Conservation (phyloP, 1,140 invertebrate genomes). For the Drosophila bocqueti region DNA sequence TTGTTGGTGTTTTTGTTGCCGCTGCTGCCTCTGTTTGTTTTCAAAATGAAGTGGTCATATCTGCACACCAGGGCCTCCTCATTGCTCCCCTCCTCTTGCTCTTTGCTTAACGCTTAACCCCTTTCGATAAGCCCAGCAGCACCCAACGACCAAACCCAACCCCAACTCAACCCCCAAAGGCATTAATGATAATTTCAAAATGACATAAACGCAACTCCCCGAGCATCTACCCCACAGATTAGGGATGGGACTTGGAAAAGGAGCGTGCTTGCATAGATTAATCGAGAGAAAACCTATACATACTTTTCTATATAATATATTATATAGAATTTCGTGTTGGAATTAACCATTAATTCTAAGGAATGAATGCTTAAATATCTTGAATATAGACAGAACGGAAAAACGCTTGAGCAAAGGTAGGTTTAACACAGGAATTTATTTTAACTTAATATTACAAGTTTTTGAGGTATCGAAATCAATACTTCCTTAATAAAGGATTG, state of each 20-base stretch:
- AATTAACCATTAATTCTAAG: too few relatives aligned
- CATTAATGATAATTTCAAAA: constrained; percentile 81
- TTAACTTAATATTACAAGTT: too few relatives aligned
- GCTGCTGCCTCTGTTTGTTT: constrained; percentile 55
- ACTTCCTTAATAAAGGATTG: too few relatives aligned
- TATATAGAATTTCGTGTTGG: not conserved
- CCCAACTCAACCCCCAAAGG: constrained; percentile 16
- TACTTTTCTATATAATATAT: not conserved
- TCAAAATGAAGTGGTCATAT: constrained; percentile 80
- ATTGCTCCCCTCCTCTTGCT: not conserved
- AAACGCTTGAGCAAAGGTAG: not conserved
- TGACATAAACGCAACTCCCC: constrained; percentile 70
- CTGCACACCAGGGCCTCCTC: constrained; percentile 23
- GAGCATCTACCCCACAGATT: constrained; percentile 9
- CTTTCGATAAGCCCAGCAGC: constrained; percentile 12
- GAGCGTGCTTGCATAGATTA: too few relatives aligned
- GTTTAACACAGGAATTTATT: not conserved
- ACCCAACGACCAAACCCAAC: not conserved
- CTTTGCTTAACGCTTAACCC: constrained; percentile 15
- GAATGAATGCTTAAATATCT: not conserved
- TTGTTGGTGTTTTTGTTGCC: constrained; percentile 38
- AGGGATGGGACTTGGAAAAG: constrained; percentile 20
- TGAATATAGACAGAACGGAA: not conserved
- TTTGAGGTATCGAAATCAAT: too few relatives aligned
- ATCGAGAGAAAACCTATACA: not conserved